Evolutionary conservation across 2,797 vertebrate species (phyloP), one percentile per base, ranked within the genome.

Genomic region (Danio choprae): DNA sequence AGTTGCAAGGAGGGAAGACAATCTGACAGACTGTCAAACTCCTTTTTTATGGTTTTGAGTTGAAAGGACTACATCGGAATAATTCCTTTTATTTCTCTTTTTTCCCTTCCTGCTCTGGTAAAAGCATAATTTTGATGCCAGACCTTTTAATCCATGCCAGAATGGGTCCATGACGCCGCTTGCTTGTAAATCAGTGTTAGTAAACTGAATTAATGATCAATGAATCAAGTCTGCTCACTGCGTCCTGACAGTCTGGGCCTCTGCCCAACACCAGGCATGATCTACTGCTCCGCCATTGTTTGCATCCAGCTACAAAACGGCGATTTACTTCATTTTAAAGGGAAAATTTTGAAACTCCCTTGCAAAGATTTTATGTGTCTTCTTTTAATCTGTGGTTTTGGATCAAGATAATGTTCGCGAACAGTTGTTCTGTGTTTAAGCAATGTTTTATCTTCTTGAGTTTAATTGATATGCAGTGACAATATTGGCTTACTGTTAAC

Each of bases 191-290:
- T 79, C 77, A 64, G 56, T 80, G 84, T 84, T 82, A 87, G 83
- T 86, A 86, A 84, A 81, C 81, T 70, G 73, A 87, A 86, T 85
- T 86, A 87, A 83, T 86, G 80, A 89, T 87, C 80, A 87, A 79
- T 77, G 79, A 87, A 88, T 87, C 82, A 86, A 67, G 77, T 18
- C 62, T 74, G 56, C 50, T 72, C 60, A 74, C 70, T 79, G 56
- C 50, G 78, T 69, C 64, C 67, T 83, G 80, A 82, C 79, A 87
- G 70, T 22, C 79, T 87, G 84, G 84, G 22, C 65, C 70, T 77
- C 65, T 83, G 82, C 81, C 84, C 72, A 77, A 82, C 73, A 74
- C 56, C 83, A 80, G 56, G 55, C 64, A 51, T 81, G 84, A 74
- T 85, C 67, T 80, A 77, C 53, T 46, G 62, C 73, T 77, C 56